Conservation (phyloP, 2,113 vertebrate genomes). For the Strigops habroptila region DNA sequence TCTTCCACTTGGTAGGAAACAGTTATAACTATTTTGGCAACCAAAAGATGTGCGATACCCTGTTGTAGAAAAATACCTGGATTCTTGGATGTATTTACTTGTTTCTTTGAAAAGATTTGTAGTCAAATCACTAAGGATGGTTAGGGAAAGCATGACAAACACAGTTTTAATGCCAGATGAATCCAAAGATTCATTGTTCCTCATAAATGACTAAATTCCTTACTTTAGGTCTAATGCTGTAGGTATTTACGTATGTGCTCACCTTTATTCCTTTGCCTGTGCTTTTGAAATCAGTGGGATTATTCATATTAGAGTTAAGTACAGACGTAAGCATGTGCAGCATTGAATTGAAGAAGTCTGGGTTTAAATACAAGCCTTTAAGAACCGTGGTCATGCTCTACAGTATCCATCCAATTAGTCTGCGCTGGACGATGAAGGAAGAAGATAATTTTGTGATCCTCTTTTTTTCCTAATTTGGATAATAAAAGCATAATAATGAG, state of each 20-base stretch:
- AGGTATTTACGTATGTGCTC: background rate
- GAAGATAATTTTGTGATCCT: background rate
- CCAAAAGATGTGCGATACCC: background rate
- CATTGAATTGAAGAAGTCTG: background rate
- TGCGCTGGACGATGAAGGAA: background rate
- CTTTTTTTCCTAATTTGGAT: background rate
- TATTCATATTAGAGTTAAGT: background rate
- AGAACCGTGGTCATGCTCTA: background rate
- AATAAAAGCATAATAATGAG: background rate
- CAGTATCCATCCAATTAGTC: background rate
- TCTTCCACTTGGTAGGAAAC: background rate
- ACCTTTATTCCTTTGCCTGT: background rate
- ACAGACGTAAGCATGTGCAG: background rate
- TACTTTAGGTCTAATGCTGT: background rate
- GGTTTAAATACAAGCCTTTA: background rate
- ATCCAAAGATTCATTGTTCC: background rate
- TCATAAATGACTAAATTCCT: fast-evolving
- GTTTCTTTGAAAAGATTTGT: background rate
- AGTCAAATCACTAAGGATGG: background rate
- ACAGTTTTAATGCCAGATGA: background rate
- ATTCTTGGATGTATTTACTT: background rate
- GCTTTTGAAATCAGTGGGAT: background rate
- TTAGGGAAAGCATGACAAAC: background rate
- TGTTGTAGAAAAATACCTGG: background rate
- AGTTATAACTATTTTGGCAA: background rate